These are phyloP conservation scores for Oncorhynchus kisutch DNA, from an alignment of 2,113 vertebrate genomes.

Conservation along the genomic window DNA sequence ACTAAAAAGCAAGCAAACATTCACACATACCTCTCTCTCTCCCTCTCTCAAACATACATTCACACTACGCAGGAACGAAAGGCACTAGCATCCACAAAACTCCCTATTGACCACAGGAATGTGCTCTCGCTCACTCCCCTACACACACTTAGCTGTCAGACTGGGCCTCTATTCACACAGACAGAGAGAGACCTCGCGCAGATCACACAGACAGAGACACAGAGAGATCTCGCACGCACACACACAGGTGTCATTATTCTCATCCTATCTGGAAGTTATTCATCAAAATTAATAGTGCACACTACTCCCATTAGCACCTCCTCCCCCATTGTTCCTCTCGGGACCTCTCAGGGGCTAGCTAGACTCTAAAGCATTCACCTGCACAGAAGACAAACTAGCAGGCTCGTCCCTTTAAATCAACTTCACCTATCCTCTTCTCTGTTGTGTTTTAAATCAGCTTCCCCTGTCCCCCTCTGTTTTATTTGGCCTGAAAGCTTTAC, in stretches of 20 bases:
- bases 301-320: background rate
- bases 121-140: slow-evolving; percentile 13
- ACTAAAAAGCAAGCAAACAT: background rate
- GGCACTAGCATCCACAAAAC: slow-evolving; percentile 22
- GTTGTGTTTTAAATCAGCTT: slow-evolving; percentile 3
- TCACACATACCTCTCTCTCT: slow-evolving; percentile 4
- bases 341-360: background rate
- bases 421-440: slow-evolving; percentile 23
- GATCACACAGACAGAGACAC: background rate
- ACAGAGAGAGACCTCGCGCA: too few relatives aligned
- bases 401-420: slow-evolving; percentile 41
- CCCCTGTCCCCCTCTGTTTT: too few relatives aligned
- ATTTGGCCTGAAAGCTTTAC: slow-evolving; percentile 13
- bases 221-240: too few relatives aligned
- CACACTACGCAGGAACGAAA: slow-evolving; percentile 13
- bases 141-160: too few relatives aligned
- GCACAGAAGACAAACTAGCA: slow-evolving; percentile 18
- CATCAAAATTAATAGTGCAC: background rate
- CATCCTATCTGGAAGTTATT: background rate
- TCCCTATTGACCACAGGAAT: slow-evolving; percentile 55
- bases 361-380: background rate
- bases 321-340: background rate
- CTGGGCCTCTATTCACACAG: slow-evolving; percentile 30
- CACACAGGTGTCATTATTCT: background rate
- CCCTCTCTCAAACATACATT: slow-evolving; percentile 16